Evolutionary conservation across 2,888 invertebrate genomes (phyloP), one percentile per base, ranked within the genome.

Genomic region (Limulus polyphemus): DNA sequence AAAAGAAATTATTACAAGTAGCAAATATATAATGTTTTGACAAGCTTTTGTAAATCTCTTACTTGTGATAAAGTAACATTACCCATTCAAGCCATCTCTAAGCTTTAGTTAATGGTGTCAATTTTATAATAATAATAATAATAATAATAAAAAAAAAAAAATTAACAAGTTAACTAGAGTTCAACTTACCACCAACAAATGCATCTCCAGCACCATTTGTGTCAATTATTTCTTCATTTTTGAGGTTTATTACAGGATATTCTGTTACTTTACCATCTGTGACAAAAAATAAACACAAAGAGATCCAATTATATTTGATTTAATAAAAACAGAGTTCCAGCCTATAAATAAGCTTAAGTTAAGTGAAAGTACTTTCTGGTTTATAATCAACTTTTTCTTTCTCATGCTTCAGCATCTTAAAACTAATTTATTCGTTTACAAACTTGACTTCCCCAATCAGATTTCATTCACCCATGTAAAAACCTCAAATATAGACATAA

Each of bases 161-260:
- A n/a, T n/a, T n/a, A n/a, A n/a, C n/a, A n/a, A n/a, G n/a, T n/a
- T n/a, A n/a, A n/a, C n/a, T n/a, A n/a, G n/a, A n/a, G n/a, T n/a
- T 47, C 13, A 47, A 13, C n/a, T 49, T 61, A 67, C 85, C 99
- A 68, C 99, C 99, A 55, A 90, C 87, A 79, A 99, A 99, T 1
- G 97, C 97, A 80, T 99, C 99, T 0, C 99, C 99, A 58, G 99
- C 99, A 10, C 98, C 98, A 77, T 98, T 99, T 0, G 98, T 98
- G 75, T 99, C 99, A 0, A 95, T 85, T 59, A 99, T 85, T 73
- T 89, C 82, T 46, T 90, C 86, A 55, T 79, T 74, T 0, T 83
- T 77, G 49, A 94, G 75, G 54, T 77, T 77, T 0, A 77, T 77
- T 0, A 90, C 88, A 0, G 88, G 84, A 71, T 85, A 88, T 71